phyloP scores from a whole-genome alignment of 2,113 vertebrate genomes.

The Galbula dea region DNA sequence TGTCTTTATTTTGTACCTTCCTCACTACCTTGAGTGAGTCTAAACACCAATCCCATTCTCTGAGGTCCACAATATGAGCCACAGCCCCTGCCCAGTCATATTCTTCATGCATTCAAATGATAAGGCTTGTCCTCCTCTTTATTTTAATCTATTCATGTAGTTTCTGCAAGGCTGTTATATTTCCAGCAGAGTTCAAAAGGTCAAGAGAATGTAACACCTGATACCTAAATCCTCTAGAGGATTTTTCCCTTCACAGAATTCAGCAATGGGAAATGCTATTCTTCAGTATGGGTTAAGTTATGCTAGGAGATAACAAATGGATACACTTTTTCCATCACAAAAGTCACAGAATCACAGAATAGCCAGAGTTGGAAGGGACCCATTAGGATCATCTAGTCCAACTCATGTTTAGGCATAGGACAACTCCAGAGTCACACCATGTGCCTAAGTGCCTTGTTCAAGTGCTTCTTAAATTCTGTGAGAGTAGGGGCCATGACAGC shows the following conservation, averaged over 20 bases:
- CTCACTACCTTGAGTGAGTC: not conserved
- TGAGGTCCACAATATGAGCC: not conserved
- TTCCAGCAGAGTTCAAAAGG: accelerated
- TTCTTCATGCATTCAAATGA: not conserved
- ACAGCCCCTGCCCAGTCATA: not conserved
- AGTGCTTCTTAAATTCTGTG: too few species aligned
- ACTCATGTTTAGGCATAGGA: too few species aligned
- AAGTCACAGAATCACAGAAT: too few species aligned
- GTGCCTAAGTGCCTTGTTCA: too few species aligned
- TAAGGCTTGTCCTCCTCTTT: not conserved
- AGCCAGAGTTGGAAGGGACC: too few species aligned
- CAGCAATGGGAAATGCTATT: not conserved
- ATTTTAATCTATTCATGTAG: not conserved
- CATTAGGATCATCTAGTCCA: too few species aligned
- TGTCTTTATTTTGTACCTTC: not conserved
- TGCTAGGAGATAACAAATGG: not conserved
- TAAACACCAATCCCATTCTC: not conserved
- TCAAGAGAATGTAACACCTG: not conserved
- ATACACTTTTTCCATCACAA: not conserved
- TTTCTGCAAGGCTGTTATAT: not conserved
- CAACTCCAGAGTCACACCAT: too few species aligned
- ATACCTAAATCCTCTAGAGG: not conserved
- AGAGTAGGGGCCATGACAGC: too few species aligned
- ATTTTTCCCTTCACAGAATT: not conserved
- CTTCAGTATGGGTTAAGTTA: not conserved